phyloP scores from a whole-genome alignment of 2,888 invertebrate species.

The Phragmatobia fuliginosa region DNA sequence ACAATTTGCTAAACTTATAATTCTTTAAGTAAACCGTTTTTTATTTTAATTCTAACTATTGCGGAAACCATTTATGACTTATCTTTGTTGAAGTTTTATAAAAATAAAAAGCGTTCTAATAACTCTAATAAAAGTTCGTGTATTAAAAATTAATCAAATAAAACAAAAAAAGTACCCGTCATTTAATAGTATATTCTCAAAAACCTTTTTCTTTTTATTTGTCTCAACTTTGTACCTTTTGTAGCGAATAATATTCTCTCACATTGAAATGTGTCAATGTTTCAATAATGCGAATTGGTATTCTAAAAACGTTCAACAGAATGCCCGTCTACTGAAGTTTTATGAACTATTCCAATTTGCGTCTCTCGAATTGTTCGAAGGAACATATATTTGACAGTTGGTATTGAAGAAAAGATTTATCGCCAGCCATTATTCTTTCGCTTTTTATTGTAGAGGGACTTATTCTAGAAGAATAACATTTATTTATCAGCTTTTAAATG shows the following conservation, averaged over 20 bases:
- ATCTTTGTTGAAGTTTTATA: too few species aligned
- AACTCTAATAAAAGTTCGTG: too few species aligned
- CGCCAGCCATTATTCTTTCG: background rate
- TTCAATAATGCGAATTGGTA: slow-evolving; percentile 49
- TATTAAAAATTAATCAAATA: background rate
- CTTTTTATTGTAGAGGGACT: background rate
- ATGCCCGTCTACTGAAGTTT: slow-evolving; percentile 42
- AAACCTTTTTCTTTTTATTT: background rate
- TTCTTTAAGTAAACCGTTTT: too few species aligned
- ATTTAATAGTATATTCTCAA: slow-evolving; percentile 4
- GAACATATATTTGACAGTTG: slow-evolving; percentile 31
- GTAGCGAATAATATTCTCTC: slow-evolving; percentile 2
- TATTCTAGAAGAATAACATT: background rate
- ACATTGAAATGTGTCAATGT: slow-evolving; percentile 33
- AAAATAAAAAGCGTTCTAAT: background rate
- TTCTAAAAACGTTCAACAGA: slow-evolving; percentile 49
- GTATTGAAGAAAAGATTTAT: slow-evolving; percentile 26
- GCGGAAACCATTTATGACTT: too few species aligned
- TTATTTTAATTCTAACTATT: too few species aligned
- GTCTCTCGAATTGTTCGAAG: slow-evolving; percentile 40
- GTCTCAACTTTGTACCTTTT: background rate
- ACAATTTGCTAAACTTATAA: too few species aligned
- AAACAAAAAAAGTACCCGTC: background rate
- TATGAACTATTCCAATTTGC: slow-evolving; percentile 72
- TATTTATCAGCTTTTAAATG: background rate